Percentiles rank a stretch among this genome's conserved stretches.
These are phyloP conservation scores for Drosophila pseudotakahashii DNA, from an alignment of 2,888 invertebrate species.

Conservation along the genomic window DNA sequence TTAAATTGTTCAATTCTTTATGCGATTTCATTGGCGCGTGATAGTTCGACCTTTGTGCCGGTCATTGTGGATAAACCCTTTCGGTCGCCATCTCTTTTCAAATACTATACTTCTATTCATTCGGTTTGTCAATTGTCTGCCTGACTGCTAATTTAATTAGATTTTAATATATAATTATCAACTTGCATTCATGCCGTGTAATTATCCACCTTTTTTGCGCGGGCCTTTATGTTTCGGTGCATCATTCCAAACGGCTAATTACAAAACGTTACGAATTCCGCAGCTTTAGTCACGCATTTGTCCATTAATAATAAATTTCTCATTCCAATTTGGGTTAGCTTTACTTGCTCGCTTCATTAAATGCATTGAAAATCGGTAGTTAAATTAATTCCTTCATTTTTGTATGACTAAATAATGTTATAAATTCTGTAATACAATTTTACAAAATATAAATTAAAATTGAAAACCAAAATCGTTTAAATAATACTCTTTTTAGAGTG, in stretches of 20 bases:
- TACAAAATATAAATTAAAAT: too few species aligned
- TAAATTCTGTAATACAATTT: neutral
- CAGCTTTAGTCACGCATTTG: constrained; percentile 31
- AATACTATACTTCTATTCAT: constrained; percentile 25
- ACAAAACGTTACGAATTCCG: constrained; percentile 51
- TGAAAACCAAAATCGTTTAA: neutral
- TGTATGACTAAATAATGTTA: neutral
- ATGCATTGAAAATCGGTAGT: neutral
- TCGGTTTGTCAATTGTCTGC: constrained; percentile 58
- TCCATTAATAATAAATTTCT: constrained; percentile 71
- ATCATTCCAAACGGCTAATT: constrained; percentile 61
- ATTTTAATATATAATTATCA: constrained; percentile 73
- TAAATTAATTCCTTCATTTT: neutral
- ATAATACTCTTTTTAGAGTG: neutral
- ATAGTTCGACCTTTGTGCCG: constrained; percentile 33
- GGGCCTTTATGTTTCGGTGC: constrained; percentile 16
- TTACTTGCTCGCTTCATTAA: constrained; percentile 49
- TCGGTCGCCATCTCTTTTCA: constrained; percentile 10
- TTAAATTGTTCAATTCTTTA: constrained; percentile 64
- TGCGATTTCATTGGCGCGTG: constrained; percentile 59
- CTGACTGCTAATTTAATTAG: constrained; percentile 73
- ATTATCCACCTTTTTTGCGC: constrained; percentile 34
- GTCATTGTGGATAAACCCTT: constrained; percentile 3
- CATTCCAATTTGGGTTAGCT: constrained; percentile 37
- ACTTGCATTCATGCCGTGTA: constrained; percentile 38